Evolutionary conservation across 2,797 vertebrate genomes (phyloP).

Genomic region (Pyrocephalus nanus): DNA sequence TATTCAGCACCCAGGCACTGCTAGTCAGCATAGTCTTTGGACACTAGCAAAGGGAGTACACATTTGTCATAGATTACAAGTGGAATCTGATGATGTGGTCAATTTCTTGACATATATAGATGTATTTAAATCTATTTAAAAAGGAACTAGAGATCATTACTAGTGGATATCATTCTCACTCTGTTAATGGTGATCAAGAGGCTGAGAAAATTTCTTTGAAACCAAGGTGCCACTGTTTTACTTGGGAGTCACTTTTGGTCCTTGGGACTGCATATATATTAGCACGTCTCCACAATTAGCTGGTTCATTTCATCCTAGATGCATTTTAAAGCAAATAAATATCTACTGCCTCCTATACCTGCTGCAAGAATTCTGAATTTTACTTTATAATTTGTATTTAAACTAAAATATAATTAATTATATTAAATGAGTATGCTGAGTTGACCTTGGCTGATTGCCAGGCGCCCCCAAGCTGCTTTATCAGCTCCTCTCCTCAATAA

Average conservation of each 20-base stretch:
- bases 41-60: background rate
- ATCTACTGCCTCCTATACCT: background rate
- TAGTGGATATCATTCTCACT: background rate
- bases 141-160: background rate
- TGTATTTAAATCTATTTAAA: background rate
- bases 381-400: background rate
- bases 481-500: background rate
- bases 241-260: background rate
- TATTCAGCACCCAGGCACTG: background rate
- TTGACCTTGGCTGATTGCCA: background rate
- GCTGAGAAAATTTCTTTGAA: background rate
- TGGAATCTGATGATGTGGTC: background rate
- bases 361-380: background rate
- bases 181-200: background rate
- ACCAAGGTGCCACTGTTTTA: background rate
- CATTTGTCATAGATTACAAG: background rate
- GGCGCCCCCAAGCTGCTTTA: background rate
- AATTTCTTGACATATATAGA: background rate
- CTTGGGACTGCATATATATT: background rate
- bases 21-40: background rate
- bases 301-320: background rate
- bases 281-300: background rate
- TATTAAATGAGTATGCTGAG: background rate
- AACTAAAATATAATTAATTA: background rate
- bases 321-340: background rate